Conservation (phyloP, 2,888 invertebrate species). For the Archips crataeganus region DNA sequence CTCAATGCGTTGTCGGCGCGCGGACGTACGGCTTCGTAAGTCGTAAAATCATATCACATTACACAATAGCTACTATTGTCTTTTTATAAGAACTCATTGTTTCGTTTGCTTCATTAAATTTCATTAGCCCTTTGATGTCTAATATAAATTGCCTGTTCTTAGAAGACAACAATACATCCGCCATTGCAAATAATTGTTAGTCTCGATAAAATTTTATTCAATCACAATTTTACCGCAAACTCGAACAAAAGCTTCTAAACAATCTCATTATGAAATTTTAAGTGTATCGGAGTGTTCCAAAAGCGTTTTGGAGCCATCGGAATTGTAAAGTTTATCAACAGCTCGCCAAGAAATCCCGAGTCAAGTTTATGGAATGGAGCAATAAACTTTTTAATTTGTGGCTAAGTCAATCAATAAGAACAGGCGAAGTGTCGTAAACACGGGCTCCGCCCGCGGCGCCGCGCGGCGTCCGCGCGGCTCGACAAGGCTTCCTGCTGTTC, state of each 20-base stretch:
- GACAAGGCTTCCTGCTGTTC: conserved; percentile 78
- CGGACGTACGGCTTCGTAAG: conserved; percentile 80
- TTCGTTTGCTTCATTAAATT: conserved; percentile 53
- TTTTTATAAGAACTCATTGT: conserved; percentile 69
- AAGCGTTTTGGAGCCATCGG: conserved; percentile 31
- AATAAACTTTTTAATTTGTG: conserved; percentile 71
- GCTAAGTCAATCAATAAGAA: conserved; percentile 70
- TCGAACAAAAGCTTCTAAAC: conserved; percentile 32
- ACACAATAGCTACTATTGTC: conserved; percentile 81
- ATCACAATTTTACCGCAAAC: conserved; percentile 27
- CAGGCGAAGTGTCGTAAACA: conserved; percentile 71
- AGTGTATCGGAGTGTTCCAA: conserved; percentile 30
- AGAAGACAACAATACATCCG: conserved; percentile 14
- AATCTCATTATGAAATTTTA: conserved; percentile 34
- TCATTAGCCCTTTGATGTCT: conserved; percentile 56
- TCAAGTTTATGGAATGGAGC: conserved; percentile 52
- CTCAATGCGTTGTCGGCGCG: conserved; percentile 68
- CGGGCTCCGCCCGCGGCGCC: conserved; percentile 58
- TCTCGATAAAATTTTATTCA: conserved; percentile 17
- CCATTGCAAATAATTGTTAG: conserved; percentile 16
- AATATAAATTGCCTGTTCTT: conserved; percentile 12
- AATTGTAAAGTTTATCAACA: conserved; percentile 44
- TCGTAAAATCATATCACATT: conserved; percentile 81
- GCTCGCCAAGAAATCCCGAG: conserved; percentile 40
- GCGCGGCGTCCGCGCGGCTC: conserved; percentile 49